Evolutionary conservation across 2,113 vertebrate genomes (phyloP), one percentile per base, ranked within the genome.

Genomic region (Columba janthina): DNA sequence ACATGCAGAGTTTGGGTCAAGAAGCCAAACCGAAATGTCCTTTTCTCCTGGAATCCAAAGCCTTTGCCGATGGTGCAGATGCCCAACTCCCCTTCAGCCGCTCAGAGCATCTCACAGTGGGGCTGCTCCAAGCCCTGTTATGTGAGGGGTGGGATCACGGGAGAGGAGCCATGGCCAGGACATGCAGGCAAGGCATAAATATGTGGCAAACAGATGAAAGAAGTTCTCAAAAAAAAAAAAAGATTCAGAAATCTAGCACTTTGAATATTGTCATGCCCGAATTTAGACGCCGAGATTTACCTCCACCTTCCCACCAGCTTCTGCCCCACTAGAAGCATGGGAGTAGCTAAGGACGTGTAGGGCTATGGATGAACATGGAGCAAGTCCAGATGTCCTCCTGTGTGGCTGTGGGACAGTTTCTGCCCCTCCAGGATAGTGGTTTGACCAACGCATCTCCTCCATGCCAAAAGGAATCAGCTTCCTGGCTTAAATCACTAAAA

Each of bases 61-160:
- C 1, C 0, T 85, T 67, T 75, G 77, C 31, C 4, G 21, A 4
- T 83, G 62, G 44, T 0, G 0, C 57, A 48, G 56, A 17, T 2
- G 1, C 77, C 74, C 22, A 53, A 9, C 17, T 88, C 25, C 31
- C 8, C 44, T 79, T 70, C 64, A 57, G 64, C 65, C 1, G 1
- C 36, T 48, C 6, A 2, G 42, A 54, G 22, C 44, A 24, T 62
- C 50, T 60, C 26, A 2, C 50, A 20, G 34, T 1, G 0, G 22
- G 10, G 6, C 50, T 44, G 57, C 58, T 72, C n/a, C 21, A 11
- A 81, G 14, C 48, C 54, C 44, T 73, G 40, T 61, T 70, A 46
- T 58, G 40, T 29, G 28, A 50, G 12, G 26, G 13, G 3, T 20
- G 31, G 56, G 53, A 34, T 71, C 24, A 51, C 2, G 4, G 76